Conservation (phyloP, 2,888 invertebrate genomes). For the Pollenia griseotomentosa region DNA sequence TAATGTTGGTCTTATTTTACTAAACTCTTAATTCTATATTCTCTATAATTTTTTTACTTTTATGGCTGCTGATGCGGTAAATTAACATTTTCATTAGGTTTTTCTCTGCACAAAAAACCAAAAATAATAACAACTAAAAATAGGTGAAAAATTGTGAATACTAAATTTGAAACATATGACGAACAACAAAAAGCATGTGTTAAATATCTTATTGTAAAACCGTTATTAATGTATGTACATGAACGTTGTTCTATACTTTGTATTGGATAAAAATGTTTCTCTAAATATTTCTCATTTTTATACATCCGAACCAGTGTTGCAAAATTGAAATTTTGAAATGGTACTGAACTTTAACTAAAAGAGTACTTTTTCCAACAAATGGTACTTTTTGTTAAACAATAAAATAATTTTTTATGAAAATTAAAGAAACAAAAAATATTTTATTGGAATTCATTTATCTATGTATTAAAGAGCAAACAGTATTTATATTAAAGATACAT, state of each 20-base stretch:
- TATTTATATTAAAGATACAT: too few relatives aligned
- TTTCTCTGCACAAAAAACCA: constrained; percentile 20
- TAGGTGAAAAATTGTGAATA: constrained; percentile 1
- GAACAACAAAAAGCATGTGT: constrained; percentile 37
- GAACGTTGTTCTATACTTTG: not conserved
- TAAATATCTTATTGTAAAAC: constrained; percentile 59
- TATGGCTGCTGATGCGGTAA: constrained; percentile 34
- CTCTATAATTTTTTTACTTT: constrained; percentile 15
- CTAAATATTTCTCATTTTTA: not conserved
- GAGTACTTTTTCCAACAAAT: too few relatives aligned
- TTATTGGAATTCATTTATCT: too few relatives aligned
- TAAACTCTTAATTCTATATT: constrained; percentile 5
- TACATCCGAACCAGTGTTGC: too few relatives aligned
- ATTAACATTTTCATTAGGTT: constrained; percentile 59
- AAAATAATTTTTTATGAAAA: too few relatives aligned
- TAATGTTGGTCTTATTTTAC: constrained; percentile 16
- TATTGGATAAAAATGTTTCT: not conserved
- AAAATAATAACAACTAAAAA: constrained; percentile 3
- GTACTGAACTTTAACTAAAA: too few relatives aligned
- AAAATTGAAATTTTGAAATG: too few relatives aligned
- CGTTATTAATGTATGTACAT: constrained; percentile 47
- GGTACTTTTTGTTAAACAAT: too few relatives aligned
- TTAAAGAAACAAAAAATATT: too few relatives aligned
- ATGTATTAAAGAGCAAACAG: too few relatives aligned
- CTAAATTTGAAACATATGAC: not conserved